A percentile compares a stretch with the other conserved stretches of the same genome.
Evolutionary conservation across 2,797 vertebrate species (phyloP).

Genomic region (Nannoperca australis): DNA sequence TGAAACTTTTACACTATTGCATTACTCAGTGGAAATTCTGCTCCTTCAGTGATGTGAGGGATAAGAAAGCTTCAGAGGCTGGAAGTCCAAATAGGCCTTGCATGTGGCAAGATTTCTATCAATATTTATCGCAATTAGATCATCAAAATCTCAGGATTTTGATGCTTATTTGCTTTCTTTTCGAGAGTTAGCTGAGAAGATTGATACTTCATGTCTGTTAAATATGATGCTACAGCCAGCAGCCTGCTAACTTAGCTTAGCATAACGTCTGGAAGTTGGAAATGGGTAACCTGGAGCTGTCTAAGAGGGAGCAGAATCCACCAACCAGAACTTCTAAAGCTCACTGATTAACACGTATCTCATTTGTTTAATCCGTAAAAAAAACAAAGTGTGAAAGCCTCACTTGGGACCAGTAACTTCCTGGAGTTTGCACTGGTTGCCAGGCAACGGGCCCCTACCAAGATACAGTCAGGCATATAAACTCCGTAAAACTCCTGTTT

Average conservation of each 20-base stretch:
- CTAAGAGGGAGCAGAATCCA: neutral
- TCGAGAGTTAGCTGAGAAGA: neutral
- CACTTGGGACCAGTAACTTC: neutral
- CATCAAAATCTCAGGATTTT: constrained; percentile 45
- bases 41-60: constrained; percentile 2
- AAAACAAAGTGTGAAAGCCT: neutral
- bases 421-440: neutral
- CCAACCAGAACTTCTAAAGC: neutral
- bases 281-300: neutral
- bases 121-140: constrained; percentile 54
- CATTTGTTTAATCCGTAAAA: neutral
- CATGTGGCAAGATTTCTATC: constrained; percentile 22
- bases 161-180: no score
- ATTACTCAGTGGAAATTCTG: no score
- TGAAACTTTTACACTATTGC: no score
- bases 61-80: constrained; percentile 17
- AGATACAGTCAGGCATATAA: neutral
- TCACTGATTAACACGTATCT: neutral
- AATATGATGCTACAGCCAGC: constrained; percentile 9
- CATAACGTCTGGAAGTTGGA: neutral
- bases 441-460: neutral
- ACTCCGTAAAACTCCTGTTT: neutral
- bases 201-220: neutral
- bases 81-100: constrained; percentile 33
- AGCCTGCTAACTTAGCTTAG: neutral